phyloP scores from a whole-genome alignment of 2,888 invertebrate species.

The Lepidocyrtinus sp. region DNA sequence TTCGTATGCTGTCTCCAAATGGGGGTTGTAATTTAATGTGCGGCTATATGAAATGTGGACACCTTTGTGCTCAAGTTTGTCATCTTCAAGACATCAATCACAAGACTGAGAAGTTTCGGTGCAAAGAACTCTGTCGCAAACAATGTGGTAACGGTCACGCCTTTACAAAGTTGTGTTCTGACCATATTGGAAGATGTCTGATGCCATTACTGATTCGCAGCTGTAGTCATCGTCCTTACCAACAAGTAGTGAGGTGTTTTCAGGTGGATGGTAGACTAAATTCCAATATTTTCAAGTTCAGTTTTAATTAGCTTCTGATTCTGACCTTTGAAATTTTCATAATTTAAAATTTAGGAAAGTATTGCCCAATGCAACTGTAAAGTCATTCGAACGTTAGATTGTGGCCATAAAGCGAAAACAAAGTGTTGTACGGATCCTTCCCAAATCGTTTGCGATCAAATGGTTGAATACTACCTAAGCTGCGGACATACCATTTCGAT shows the following conservation, averaged over 20 bases:
- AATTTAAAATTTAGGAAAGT: too few relatives aligned
- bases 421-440: too few relatives aligned
- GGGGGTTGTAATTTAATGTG: conserved; percentile 23
- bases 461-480: too few relatives aligned
- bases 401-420: too few relatives aligned
- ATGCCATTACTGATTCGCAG: not conserved
- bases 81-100: conserved; percentile 24
- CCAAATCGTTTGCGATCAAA: too few relatives aligned
- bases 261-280: too few relatives aligned
- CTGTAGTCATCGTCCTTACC: not conserved
- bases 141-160: conserved; percentile 4
- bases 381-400: too few relatives aligned
- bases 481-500: not conserved
- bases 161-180: conserved; percentile 9
- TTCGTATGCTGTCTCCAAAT: not conserved
- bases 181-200: conserved; percentile 9
- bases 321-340: too few relatives aligned
- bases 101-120: not conserved
- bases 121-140: not conserved
- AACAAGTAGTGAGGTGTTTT: conserved; percentile 9
- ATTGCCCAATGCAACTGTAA: too few relatives aligned
- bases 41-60: conserved; percentile 34
- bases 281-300: too few relatives aligned
- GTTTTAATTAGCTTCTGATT: too few relatives aligned
- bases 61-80: conserved; percentile 17